Percentiles rank a stretch among this genome's conserved stretches.
These are phyloP conservation scores for Mesembrinibis cayennensis DNA, from an alignment of 2,113 vertebrate species.

Conservation along the genomic window DNA sequence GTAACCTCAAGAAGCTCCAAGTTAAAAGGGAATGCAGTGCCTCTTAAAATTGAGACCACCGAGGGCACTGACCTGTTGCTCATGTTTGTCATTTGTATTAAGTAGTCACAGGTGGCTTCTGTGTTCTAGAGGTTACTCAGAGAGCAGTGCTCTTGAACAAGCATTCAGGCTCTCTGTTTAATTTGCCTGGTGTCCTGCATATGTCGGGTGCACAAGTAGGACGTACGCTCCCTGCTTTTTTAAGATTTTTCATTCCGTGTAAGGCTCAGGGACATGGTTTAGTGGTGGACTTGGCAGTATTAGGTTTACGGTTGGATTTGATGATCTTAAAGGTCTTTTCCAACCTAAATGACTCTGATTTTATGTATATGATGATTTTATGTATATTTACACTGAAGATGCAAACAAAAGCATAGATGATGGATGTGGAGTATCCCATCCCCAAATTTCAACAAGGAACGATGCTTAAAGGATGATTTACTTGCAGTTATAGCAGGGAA, in stretches of 20 bases:
- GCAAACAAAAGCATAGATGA: accelerated
- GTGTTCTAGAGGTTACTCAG: neutral
- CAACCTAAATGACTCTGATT: neutral
- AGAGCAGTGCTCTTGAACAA: neutral
- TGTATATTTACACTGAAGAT: neutral
- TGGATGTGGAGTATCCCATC: neutral
- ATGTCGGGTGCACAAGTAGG: neutral
- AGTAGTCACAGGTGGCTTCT: neutral
- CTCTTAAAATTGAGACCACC: neutral
- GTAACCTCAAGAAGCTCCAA: neutral
- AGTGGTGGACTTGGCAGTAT: neutral
- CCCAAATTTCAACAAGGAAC: neutral
- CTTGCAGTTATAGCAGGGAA: neutral
- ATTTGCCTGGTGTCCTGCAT: neutral
- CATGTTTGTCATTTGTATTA: neutral
- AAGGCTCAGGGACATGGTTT: accelerated
- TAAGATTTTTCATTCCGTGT: neutral
- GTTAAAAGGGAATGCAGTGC: neutral
- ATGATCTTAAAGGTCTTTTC: neutral
- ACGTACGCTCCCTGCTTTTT: accelerated
- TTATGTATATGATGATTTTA: accelerated
- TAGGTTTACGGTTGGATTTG: neutral
- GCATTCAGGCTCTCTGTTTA: accelerated
- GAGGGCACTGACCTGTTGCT: neutral
- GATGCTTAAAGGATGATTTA: too few relatives aligned